Evolutionary conservation across 2,113 vertebrate genomes (phyloP), one percentile per base, ranked within the genome.

Genomic region (Eptatretus burgeri): DNA sequence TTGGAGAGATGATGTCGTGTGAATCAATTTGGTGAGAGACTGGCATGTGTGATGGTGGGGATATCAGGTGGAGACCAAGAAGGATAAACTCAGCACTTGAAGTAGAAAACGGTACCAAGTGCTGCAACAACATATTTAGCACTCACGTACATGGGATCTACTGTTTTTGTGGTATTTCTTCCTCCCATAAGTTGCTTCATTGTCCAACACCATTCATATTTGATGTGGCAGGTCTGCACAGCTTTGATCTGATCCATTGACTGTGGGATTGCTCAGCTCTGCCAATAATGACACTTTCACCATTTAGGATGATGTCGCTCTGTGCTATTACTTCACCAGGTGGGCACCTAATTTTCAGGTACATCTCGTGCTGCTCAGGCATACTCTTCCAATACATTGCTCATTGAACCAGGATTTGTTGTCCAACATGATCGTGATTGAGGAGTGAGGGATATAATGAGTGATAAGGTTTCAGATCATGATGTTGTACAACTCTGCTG

Each of bases 371-470:
- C 52, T 56, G 52, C 18, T 56, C n/a, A n/a, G 52, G 52, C 52
- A 56, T 56, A n/a, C 14, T 17, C 52, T 9, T 56, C 18, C 7
- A 16, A 14, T 56, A 56, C 9, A 5, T 17, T n/a, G n/a, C n/a
- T 56, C 52, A 4, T 56, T 56, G 52, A 56, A 56, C 52, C 52
- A 9, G 52, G 52, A 17, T 56, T 56, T 14, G 52, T 56, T 17
- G 18, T 17, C 52, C 18, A 17, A 17, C 52, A 56, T 16, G 52
- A 56, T 56, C 14, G 52, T 56, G 14, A 56, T 56, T 14, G 52
- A 56, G 52, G 52, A 56, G 52, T 56, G 52, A 56, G 52, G 52
- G 18, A 56, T 56, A 56, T 56, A 17, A 16, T 56, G 52, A 17
- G 52, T 56, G 14, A 56, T 56, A 17, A 56, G 52, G 52, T 56